phyloP scores from a whole-genome alignment of 2,113 vertebrate species.

The Podarcis cretensis region DNA sequence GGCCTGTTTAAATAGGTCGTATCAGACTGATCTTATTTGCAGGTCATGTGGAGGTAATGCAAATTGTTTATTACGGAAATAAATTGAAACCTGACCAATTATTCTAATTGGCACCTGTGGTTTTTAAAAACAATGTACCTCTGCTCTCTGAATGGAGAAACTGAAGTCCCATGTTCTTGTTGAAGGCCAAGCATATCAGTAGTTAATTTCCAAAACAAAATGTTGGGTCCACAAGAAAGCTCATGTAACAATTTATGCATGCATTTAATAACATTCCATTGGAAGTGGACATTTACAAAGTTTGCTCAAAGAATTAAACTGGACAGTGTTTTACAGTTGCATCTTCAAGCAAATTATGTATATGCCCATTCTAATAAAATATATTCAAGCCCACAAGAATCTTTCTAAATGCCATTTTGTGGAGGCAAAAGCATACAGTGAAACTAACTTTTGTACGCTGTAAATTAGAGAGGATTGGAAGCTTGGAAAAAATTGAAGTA shows the following conservation, averaged over 20 bases:
- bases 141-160: background rate
- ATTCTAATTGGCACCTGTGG: background rate
- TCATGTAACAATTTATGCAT: background rate
- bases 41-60: background rate
- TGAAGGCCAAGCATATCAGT: background rate
- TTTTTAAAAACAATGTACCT: background rate
- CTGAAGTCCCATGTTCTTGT: background rate
- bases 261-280: background rate
- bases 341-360: slow-evolving; percentile 6
- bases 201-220: background rate
- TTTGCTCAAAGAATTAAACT: background rate
- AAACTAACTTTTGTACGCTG: background rate
- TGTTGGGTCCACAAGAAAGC: background rate
- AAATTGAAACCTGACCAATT: background rate
- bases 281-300: background rate
- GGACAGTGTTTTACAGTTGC: background rate
- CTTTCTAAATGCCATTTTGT: background rate
- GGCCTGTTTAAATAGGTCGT: background rate
- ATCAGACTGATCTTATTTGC: background rate
- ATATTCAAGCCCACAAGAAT: background rate
- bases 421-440: background rate
- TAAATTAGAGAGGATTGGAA: background rate
- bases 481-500: background rate
- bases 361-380: background rate
- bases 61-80: background rate